Evolutionary conservation across 2,113 vertebrate species (phyloP).

Genomic region (Indicator maculatus): DNA sequence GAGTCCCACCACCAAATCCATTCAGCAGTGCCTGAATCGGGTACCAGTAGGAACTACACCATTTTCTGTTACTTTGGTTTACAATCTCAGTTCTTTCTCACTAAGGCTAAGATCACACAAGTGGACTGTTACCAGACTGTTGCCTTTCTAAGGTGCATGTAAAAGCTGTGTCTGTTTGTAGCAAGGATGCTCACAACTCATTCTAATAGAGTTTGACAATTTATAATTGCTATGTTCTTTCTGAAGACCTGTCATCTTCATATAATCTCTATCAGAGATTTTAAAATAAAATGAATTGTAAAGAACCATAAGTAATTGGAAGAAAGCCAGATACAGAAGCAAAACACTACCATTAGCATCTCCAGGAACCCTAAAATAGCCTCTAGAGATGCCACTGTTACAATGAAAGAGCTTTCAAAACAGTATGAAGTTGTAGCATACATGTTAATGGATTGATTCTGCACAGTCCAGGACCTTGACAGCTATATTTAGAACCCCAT

Average conservation of each 20-base stretch:
- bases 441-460: slow-evolving; percentile 10
- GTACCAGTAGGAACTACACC: background rate
- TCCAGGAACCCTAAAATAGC: slow-evolving; percentile 19
- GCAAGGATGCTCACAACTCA: slow-evolving; percentile 1
- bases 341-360: slow-evolving; percentile 16
- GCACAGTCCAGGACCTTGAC: background rate
- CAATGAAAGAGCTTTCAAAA: slow-evolving; percentile 38
- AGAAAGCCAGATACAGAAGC: slow-evolving; percentile 47
- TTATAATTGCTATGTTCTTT: slow-evolving; percentile 58
- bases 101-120: background rate
- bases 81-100: background rate
- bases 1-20: background rate
- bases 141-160: background rate
- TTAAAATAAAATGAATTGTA: slow-evolving; percentile 63
- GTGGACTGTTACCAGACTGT: background rate
- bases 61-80: background rate
- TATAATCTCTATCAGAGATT: slow-evolving; percentile 25
- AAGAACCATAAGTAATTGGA: slow-evolving; percentile 60
- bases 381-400: background rate
- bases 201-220: slow-evolving; percentile 23
- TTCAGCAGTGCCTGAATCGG: background rate
- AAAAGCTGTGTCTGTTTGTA: background rate
- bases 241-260: slow-evolving; percentile 47
- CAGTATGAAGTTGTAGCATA: background rate
- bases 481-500: background rate